These are phyloP conservation scores for Sigmodon hispidus DNA, from an alignment of 2,113 vertebrate species.

Conservation along the genomic window DNA sequence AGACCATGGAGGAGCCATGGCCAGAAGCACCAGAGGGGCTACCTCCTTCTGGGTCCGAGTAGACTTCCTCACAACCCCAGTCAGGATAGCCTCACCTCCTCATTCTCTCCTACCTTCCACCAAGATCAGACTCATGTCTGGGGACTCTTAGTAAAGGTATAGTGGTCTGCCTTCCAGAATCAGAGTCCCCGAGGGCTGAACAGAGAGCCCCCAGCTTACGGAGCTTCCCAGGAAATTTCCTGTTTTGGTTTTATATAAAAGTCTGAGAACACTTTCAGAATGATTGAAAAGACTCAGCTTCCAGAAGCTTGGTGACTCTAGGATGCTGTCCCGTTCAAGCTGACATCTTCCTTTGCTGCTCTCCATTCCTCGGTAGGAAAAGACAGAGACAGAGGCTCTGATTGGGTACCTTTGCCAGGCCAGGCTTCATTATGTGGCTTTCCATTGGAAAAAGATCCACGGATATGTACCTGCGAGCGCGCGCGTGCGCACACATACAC, in stretches of 20 bases:
- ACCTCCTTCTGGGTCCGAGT: neutral
- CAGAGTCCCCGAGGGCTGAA: neutral
- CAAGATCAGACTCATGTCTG: rapidly evolving
- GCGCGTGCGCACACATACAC: neutral
- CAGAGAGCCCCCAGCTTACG: neutral
- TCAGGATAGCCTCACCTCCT: neutral
- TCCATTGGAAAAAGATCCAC: neutral
- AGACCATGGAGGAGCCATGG: neutral
- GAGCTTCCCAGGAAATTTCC: neutral
- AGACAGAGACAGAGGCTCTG: neutral
- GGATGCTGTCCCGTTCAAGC: neutral
- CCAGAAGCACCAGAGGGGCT: neutral
- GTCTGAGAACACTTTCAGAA: neutral
- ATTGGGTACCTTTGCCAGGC: neutral
- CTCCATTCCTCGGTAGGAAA: neutral
- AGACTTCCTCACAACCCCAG: neutral
- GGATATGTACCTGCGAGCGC: no score
- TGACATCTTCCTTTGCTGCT: neutral
- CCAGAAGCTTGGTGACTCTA: neutral
- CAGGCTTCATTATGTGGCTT: neutral
- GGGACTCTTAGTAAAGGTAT: neutral
- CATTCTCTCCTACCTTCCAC: neutral
- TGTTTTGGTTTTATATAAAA: neutral
- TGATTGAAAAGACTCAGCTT: neutral
- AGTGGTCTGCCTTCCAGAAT: neutral